phyloP scores from a whole-genome alignment of 1,140 invertebrate species.

The Atta texana region DNA sequence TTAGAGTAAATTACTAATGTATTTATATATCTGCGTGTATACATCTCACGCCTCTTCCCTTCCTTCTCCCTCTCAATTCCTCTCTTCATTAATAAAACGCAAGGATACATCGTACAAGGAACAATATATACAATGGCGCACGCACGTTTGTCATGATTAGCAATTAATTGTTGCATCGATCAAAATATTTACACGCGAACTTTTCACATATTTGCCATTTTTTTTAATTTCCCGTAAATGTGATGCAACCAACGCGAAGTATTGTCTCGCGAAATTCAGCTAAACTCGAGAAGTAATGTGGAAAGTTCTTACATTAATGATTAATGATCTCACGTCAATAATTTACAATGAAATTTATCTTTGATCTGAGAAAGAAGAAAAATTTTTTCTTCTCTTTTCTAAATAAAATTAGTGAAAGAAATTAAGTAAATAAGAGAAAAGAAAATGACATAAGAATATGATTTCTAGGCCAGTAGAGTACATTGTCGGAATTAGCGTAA shows the following conservation, averaged over 20 bases:
- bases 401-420: background rate
- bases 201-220: background rate
- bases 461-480: constrained; percentile 10
- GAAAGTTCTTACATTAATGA: background rate
- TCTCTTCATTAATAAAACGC: constrained; percentile 25
- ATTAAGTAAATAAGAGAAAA: background rate
- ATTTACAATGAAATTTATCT: background rate
- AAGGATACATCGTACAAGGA: constrained; percentile 16
- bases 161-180: constrained; percentile 20
- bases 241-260: background rate
- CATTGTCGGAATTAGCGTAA: background rate
- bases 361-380: background rate
- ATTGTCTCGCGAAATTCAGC: background rate
- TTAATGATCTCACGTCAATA: background rate
- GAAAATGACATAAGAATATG: background rate
- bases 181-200: constrained; percentile 32
- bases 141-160: constrained; percentile 23
- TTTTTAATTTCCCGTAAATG: background rate
- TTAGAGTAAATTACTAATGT: constrained; percentile 40
- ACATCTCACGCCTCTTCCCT: constrained; percentile 22
- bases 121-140: constrained; percentile 48
- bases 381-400: background rate
- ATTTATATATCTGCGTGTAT: constrained; percentile 37
- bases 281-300: background rate
- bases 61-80: constrained; percentile 19